phyloP scores from a whole-genome alignment of 2,888 invertebrate species.

The Thelaira solivaga region DNA sequence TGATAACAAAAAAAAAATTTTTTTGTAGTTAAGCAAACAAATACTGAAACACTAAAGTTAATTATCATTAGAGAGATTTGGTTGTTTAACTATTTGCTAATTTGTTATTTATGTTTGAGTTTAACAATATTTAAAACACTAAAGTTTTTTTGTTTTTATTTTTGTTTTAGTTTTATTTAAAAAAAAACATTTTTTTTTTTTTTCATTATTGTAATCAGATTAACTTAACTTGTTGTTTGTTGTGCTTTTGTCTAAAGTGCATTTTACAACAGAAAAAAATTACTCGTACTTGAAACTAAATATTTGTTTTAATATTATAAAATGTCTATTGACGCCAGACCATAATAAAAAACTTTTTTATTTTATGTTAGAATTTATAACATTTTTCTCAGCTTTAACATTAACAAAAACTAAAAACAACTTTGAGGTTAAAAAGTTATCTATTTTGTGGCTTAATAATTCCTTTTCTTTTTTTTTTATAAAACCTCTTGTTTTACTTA shows the following conservation, averaged over 20 bases:
- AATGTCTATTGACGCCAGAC: neutral
- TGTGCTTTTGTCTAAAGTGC: neutral
- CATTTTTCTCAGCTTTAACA: neutral
- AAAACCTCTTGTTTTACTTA: neutral
- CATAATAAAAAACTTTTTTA: neutral
- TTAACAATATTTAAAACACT: neutral
- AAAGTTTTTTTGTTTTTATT: neutral
- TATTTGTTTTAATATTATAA: neutral
- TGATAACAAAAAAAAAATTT: no score
- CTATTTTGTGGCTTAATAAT: slow-evolving; percentile 66
- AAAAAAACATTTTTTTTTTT: neutral
- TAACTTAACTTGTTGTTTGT: slow-evolving; percentile 4
- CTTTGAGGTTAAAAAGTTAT: slow-evolving; percentile 66
- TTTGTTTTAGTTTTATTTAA: neutral
- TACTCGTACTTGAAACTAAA: neutral
- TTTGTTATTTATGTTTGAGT: neutral
- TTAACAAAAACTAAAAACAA: slow-evolving; percentile 12
- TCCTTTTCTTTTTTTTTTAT: no score
- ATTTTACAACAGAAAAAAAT: neutral
- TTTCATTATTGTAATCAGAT: slow-evolving; percentile 4
- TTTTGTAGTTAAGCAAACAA: no score
- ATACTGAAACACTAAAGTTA: neutral
- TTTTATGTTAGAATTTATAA: slow-evolving; percentile 17
- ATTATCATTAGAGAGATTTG: neutral
- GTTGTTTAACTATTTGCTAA: neutral